Evolutionary conservation across 1,140 invertebrate genomes (phyloP).

Genomic region (Drosophila serrata): DNA sequence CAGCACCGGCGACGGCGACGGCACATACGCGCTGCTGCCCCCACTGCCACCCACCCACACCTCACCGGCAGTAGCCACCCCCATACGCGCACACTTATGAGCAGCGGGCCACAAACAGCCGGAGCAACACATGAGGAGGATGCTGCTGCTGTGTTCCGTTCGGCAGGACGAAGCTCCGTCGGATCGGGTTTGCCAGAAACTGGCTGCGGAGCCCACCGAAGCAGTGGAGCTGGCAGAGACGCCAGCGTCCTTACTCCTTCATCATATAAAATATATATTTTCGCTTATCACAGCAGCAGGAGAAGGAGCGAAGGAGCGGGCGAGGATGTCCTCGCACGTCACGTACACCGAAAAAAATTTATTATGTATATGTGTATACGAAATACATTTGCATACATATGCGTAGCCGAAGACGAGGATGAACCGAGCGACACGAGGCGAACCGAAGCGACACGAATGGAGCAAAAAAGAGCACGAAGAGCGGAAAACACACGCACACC

Average conservation of each 20-base stretch:
- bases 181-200: conserved; percentile 33
- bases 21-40: conserved; percentile 67
- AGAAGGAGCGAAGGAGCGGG: conserved; percentile 21
- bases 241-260: conserved; percentile 71
- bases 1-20: conserved; percentile 46
- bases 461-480: conserved; percentile 68
- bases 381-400: conserved; percentile 82
- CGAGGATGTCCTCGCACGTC: conserved; percentile 73
- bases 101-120: conserved; percentile 67
- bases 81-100: conserved; percentile 83
- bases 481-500: conserved; percentile 56
- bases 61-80: conserved; percentile 50
- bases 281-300: conserved; percentile 72
- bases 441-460: conserved; percentile 51
- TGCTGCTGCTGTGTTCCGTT: conserved; percentile 54
- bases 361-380: conserved; percentile 61
- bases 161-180: conserved; percentile 40
- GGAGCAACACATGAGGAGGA: conserved; percentile 69
- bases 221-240: conserved; percentile 24
- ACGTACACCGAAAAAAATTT: conserved; percentile 78
- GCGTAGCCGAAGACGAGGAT: conserved; percentile 58
- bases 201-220: conserved; percentile 22
- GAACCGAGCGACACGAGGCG: conserved; percentile 26
- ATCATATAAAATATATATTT: conserved; percentile 80
- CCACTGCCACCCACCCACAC: conserved; percentile 16